Base-by-base conservation (phyloP, 2,888 invertebrate genomes). In the Pseudococcus longispinus region DNA sequence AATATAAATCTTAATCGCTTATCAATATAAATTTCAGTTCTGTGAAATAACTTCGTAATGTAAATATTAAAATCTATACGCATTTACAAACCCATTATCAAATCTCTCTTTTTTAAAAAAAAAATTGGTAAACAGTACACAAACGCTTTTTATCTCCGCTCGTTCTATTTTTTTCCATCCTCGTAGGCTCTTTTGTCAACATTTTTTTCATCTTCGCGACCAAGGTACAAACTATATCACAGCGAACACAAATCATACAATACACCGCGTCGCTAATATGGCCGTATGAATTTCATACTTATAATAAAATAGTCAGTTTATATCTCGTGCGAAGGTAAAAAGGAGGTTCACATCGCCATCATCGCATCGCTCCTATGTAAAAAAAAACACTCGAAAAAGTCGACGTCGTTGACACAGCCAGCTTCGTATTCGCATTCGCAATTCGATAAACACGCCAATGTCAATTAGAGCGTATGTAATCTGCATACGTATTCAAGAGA, bases 221-320 rank as follows among this genome's bases (percentile, higher is more conserved):
- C n/a, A 55, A 55, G 13, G n/a, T 60, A 60, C 60, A 37, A 37
- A 37, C 37, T 37, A 60, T 60, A 60, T 60, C 60, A 60, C 60
- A 60, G 60, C 60, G 60, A 60, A 60, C 60, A 60, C 60, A 60
- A 51, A 51, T 23, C 60, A 15, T 60, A 60, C 23, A 60, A 23
- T 60, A 23, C 60, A 60, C 60, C 60, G 60, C 60, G 60, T 60
- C 60, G 60, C 60, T 60, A 60, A 23, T 60, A 60, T 60, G 60
- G 60, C 60, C 23, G 11, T 60, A 60, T 60, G 60, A 60, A 60
- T 60, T 23, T 11, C 60, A 60, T 11, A 60, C 51, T 51, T 51
- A n/a, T 37, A 37, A 37, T 46, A 46, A 46, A 46, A 46, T 46
- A 46, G 46, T 46, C 13, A 13, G 46, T 46, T 15, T 15, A 46